Evolutionary conservation across 2,888 invertebrate species (phyloP), one percentile per base, ranked within the genome.

Genomic region (Catotricha subobsoleta): DNA sequence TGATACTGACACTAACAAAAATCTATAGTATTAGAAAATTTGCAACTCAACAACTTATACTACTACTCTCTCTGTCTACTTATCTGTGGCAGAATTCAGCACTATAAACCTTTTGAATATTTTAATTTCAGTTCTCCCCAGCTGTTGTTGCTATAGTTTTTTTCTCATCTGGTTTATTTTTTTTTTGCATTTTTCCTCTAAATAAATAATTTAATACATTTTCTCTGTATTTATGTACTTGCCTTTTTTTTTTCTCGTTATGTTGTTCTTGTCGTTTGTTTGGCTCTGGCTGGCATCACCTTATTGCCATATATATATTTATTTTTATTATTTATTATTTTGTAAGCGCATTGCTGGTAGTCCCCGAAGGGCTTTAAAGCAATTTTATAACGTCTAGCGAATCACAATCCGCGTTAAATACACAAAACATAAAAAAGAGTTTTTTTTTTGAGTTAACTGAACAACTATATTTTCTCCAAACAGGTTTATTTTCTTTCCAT

Each of bases 311-410:
- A n/a, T 29, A 19, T 27, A 27, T 15, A 7, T 30, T 15, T 34
- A 16, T 31, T 37, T 38, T 42, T 41, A 31, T 41, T 38, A 41
- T 42, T 35, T 44, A 28, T 39, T 16, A 13, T 15, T 28, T 13
- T 40, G 21, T 10, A 20, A 27, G 27, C 20, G 28, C 30, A 35
- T 44, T 35, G 28, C 42, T 39, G 36, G 9, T 36, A 36, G 21
- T 36, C 36, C 36, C 36, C 8, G 8, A 23, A 41, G 41, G 39
- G 39, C 36, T 38, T 39, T 44, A 39, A 44, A 44, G 34, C 20
- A 39, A 44, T 41, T 44, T 43, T 44, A 44, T 39, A 44, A 39
- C 39, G 42, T 42, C 42, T 42, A 38, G 37, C 29, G 41, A 16
- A 33, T 16, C 33, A 33, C n/a, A n/a, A n/a, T n/a, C n/a, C n/a